Percentiles rank a stretch among this genome's conserved stretches.
Evolutionary conservation across 2,888 invertebrate genomes (phyloP).

Genomic region (Torymus tubicola): DNA sequence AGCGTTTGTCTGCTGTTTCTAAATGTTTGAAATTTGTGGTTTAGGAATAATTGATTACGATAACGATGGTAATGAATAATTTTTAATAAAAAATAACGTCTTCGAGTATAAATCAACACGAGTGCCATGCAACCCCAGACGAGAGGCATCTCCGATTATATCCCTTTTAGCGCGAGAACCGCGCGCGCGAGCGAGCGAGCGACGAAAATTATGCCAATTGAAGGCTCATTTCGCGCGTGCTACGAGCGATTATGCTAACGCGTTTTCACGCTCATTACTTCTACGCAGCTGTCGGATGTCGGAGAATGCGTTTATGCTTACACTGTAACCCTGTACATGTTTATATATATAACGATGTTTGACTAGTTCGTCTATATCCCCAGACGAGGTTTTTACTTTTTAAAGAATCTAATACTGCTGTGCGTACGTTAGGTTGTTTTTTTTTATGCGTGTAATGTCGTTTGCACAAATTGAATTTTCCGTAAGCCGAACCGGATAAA

Average conservation of each 20-base stretch:
- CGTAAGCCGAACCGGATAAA: no score
- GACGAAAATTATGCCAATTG: slow-evolving; percentile 45
- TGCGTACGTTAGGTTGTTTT: no score
- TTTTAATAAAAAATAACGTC: no score
- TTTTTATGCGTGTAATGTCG: no score
- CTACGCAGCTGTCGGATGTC: background rate
- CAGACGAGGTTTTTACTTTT: slow-evolving; percentile 4
- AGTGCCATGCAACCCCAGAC: no score
- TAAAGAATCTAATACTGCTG: no score
- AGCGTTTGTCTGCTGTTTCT: no score
- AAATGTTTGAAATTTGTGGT: background rate
- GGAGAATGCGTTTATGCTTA: background rate
- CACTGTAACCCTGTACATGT: background rate
- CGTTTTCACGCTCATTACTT: slow-evolving; percentile 38
- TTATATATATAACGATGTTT: background rate
- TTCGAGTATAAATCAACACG: no score
- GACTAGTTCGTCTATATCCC: background rate
- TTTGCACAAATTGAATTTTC: no score
- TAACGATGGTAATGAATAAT: no score
- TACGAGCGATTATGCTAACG: slow-evolving; percentile 33
- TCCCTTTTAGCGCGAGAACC: background rate
- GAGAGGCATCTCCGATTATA: no score
- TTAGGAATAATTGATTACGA: no score
- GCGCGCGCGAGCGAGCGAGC: background rate
- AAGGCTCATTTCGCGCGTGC: slow-evolving; percentile 17